phyloP scores from a whole-genome alignment of 92 coral and sea anemone species.

The Zoanthus sociatus region DNA sequence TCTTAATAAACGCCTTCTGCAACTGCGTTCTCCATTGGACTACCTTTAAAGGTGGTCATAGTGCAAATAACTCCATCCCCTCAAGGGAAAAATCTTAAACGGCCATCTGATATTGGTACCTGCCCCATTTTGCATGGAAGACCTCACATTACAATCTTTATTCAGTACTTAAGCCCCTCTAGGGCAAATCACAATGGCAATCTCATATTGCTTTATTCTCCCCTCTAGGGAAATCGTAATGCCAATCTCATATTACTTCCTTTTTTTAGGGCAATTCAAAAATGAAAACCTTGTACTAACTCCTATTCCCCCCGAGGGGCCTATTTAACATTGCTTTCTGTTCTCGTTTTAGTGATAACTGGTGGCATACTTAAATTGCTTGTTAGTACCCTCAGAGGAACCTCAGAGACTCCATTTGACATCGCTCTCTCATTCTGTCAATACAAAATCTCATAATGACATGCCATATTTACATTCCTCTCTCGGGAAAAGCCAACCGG shows the following conservation, averaged over 20 bases:
- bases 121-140: constrained; percentile 7
- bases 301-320: neutral
- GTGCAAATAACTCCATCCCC: constrained; percentile 7
- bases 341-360: neutral
- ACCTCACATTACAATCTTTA: constrained; percentile 19
- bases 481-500: constrained; percentile 31
- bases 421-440: constrained; percentile 1
- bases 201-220: neutral
- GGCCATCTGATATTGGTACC: constrained; percentile 25
- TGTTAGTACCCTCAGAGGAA: neutral
- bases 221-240: too few relatives aligned
- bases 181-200: neutral
- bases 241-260: too few relatives aligned
- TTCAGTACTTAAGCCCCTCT: neutral
- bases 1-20: constrained; percentile 10
- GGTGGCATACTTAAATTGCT: neutral
- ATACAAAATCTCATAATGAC: constrained; percentile 7
- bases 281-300: neutral
- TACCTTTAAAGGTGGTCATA: constrained; percentile 15
- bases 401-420: constrained; percentile 11
- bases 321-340: neutral
- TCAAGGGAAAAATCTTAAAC: constrained; percentile 10
- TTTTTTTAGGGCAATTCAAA: neutral
- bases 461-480: constrained; percentile 18
- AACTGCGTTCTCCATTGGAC: constrained; percentile 15